These are phyloP conservation scores for Anabacerthia variegaticeps DNA, from an alignment of 2,797 vertebrate species.

Conservation along the genomic window DNA sequence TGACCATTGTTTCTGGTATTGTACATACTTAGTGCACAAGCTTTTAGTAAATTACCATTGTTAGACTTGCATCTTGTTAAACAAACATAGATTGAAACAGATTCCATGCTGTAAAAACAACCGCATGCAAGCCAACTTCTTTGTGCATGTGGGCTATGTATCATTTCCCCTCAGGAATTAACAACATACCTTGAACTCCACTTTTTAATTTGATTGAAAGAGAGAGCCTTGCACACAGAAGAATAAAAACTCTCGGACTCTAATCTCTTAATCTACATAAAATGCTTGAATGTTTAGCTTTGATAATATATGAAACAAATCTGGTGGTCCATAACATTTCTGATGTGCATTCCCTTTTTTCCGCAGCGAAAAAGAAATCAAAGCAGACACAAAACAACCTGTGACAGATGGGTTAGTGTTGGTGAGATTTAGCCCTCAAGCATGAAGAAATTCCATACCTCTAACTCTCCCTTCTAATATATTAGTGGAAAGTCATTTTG, in stretches of 20 bases:
- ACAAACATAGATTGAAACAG: constrained; percentile 65
- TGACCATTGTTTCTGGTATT: constrained; percentile 51
- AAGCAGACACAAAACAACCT: not conserved
- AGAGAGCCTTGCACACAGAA: not conserved
- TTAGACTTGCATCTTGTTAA: constrained; percentile 61
- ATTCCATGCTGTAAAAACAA: constrained; percentile 57
- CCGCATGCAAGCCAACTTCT: constrained; percentile 8
- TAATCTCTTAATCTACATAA: constrained; percentile 58
- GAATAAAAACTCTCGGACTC: not conserved
- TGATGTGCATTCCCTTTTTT: not conserved
- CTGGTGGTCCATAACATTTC: constrained; percentile 14
- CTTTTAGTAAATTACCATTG: constrained; percentile 65
- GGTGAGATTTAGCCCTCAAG: not conserved
- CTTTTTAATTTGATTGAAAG: constrained; percentile 45
- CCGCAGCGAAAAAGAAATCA: not conserved
- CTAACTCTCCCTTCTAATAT: not conserved
- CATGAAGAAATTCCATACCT: constrained; percentile 1
- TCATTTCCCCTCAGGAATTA: constrained; percentile 64
- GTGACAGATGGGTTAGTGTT: not conserved
- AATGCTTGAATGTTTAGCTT: constrained; percentile 43
- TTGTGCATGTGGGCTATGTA: constrained; percentile 50
- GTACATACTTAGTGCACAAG: constrained; percentile 23
- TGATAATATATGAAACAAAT: constrained; percentile 44
- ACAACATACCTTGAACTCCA: constrained; percentile 29
- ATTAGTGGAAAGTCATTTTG: not conserved